phyloP scores from a whole-genome alignment of 2,797 vertebrate genomes.

The Eulemur albifrons region DNA sequence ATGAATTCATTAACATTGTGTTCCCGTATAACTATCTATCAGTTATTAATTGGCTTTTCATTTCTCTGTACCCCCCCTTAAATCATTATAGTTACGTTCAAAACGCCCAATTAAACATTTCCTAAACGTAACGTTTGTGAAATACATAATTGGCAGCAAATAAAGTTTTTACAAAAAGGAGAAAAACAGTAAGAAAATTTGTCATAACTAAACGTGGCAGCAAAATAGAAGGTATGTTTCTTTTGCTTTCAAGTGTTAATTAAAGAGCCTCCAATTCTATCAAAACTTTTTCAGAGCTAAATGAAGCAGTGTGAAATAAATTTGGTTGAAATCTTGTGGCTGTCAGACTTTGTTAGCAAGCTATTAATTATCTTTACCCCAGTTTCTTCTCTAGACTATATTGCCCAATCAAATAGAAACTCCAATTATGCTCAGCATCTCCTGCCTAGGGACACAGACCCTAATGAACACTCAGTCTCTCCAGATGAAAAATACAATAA shows the following conservation, averaged over 20 bases:
- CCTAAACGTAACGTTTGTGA: conserved; percentile 20
- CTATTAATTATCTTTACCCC: conserved; percentile 83
- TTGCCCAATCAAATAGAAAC: conserved; percentile 87
- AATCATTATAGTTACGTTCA: conserved; percentile 63
- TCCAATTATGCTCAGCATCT: conserved; percentile 88
- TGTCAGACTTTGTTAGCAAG: conserved; percentile 79
- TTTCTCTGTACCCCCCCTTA: conserved; percentile 44
- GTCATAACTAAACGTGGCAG: conserved; percentile 57
- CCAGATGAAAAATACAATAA: conserved; percentile 86
- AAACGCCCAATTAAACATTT: conserved; percentile 50
- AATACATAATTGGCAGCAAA: conserved; percentile 67
- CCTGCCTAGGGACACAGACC: conserved; percentile 85
- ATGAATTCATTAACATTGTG: conserved; percentile 71
- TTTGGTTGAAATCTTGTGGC: conserved; percentile 79
- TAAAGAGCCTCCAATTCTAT: conserved; percentile 71
- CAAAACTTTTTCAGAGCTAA: conserved; percentile 79
- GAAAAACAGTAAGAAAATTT: conserved; percentile 62
- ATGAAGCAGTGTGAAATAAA: conserved; percentile 77
- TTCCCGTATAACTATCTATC: conserved; percentile 44
- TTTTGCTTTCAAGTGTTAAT: conserved; percentile 75
- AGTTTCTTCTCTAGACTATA: conserved; percentile 79
- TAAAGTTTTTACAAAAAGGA: conserved; percentile 54
- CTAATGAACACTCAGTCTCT: conserved; percentile 89
- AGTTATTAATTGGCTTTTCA: conserved; percentile 66
- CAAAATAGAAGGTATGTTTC: conserved; percentile 71